Evolutionary conservation across 2,888 invertebrate genomes (phyloP), one percentile per base, ranked within the genome.

Genomic region (Microctonus brassicae): DNA sequence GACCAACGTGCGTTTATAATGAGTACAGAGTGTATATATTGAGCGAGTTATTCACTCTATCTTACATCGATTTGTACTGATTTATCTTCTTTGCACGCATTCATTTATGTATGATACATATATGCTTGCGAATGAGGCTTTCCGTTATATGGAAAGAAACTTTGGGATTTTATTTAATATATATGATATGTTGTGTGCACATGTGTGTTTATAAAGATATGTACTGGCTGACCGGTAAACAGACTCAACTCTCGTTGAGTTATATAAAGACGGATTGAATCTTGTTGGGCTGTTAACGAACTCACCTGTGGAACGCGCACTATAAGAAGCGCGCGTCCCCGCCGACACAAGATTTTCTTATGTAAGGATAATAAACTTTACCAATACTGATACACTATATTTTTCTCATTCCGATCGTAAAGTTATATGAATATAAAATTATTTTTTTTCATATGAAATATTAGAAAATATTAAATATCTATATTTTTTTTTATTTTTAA

Each of bases 231-330:
- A 63, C 63, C 42, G 70, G 29, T 72, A 61, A 47, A n/a, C 47
- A 47, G 47, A 47, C 39, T 7, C n/a, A n/a, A 29, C 53, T 66
- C 63, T 42, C 42, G 60, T 34, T 70, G 73, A 60, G 81, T 85
- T 85, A 83, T 80, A 81, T 84, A 84, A 84, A 82, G 77, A 76
- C 77, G 78, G 76, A 77, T 75, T 77, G 77, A 75, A 82, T 83
- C 80, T 79, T 79, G 76, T 76, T 39, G 77, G 75, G 69, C 78
- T 80, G 82, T 82, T 81, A 81, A 81, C 80, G 80, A 83, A 83
- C 79, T 77, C 80, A 79, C 47, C 17, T 7, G 78, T 73, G 70
- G 39, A 57, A 60, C n/a, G 57, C 52, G 58, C 70, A 70, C 65
- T 62, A 53, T 60, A 47, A 70, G 62, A 71, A 64, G 34, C 70